Base-by-base conservation (phyloP, 2,797 vertebrate species). In the Rhinogobio ventralis region DNA sequence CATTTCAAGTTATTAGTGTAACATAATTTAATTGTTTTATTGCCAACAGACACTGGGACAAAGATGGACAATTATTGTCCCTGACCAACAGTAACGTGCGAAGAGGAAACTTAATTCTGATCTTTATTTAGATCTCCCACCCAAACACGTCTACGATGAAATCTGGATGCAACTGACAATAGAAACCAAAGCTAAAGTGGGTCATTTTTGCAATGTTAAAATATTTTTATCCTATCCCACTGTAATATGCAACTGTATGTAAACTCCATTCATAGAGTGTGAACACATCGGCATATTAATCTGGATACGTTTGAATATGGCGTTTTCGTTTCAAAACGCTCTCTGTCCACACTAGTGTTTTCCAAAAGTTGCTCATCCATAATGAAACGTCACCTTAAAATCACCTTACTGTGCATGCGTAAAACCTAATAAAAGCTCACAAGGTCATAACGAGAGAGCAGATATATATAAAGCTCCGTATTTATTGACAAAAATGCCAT, bases 1-100 rank as follows among this genome's bases (percentile, higher is more conserved):
- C 49, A 85, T 64, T 62, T 77, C 51, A 86, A 78, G 28, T 82
- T 64, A 71, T 82, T 82, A 78, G 57, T 77, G 42, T 3, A 9
- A 66, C 30, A 66, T 20, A 82, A 66, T 77, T 60, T 62, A 60
- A 77, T 78, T 71, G 79, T 77, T 77, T 81, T 71, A 49, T 39
- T 53, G 23, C 64, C 53, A 23, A 30, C 51, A 62, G 79, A 76
- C 79, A 62, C 25, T 19, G 20, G 68, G 57, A 36, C 45, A 39
- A 19, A 77, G 39, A 82, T 62, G 45, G 28, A 49, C 57, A 57
- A 71, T 76, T 77, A 62, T 7, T 60, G 28, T 60, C 45, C 51
- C 28, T 76, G 39, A 69, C 17, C 15, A 69, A 60, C 28, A 53
- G 11, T 62, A 45, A 49, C 10, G 17, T 71, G n/a, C 51, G 23